A percentile compares a stretch with the other conserved stretches of the same genome.
phyloP scores from a whole-genome alignment of 2,888 invertebrate genomes.

The Latrodectus elegans region DNA sequence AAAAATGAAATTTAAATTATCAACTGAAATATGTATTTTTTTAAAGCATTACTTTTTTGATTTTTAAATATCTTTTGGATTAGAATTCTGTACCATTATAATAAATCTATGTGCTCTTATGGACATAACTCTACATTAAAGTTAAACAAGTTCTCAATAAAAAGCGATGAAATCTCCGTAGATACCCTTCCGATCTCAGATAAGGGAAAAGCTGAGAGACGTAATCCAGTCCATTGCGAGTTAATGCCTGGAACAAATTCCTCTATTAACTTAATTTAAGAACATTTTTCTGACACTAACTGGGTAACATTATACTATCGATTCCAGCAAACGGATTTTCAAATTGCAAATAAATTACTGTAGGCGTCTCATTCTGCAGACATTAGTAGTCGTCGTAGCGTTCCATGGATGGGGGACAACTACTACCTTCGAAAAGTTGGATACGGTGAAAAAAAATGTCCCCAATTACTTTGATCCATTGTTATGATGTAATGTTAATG shows the following conservation, averaged over 20 bases:
- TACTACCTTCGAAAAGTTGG: neutral
- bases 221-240: slow-evolving; percentile 27
- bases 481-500: slow-evolving; percentile 30
- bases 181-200: too few relatives aligned
- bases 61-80: too few relatives aligned
- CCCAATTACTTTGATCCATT: slow-evolving; percentile 24
- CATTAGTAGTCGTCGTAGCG: slow-evolving; percentile 27
- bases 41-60: too few relatives aligned
- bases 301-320: slow-evolving; percentile 30
- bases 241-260: slow-evolving; percentile 46
- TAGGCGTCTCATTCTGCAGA: slow-evolving; percentile 31
- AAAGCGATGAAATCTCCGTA: too few relatives aligned
- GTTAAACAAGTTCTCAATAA: too few relatives aligned
- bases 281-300: slow-evolving; percentile 27
- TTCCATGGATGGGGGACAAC: slow-evolving; percentile 1
- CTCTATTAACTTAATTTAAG: slow-evolving; percentile 49
- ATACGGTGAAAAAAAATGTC: slow-evolving; percentile 3
- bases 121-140: too few relatives aligned
- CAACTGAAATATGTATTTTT: too few relatives aligned
- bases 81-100: too few relatives aligned
- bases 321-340: slow-evolving; percentile 23
- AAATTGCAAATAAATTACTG: slow-evolving; percentile 47
- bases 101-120: too few relatives aligned
- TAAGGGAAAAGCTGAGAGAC: too few relatives aligned
- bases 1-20: too few relatives aligned